phyloP scores from a whole-genome alignment of 2,888 invertebrate genomes.

The Mechanitis messenoides region DNA sequence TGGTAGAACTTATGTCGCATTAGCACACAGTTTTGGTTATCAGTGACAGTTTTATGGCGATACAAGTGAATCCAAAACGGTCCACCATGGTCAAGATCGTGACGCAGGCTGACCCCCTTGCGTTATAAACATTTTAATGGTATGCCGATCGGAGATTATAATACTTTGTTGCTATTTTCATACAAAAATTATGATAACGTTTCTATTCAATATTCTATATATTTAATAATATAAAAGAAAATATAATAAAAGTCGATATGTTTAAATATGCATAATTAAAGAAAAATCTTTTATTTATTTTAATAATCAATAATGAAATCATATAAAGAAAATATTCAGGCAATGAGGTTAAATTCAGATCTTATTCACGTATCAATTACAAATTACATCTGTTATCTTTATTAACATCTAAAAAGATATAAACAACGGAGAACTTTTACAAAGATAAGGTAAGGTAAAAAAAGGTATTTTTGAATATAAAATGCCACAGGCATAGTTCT shows the following conservation, averaged over 20 bases:
- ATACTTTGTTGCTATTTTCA: conserved; percentile 9
- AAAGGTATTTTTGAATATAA: neutral
- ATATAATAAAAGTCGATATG: too few relatives aligned
- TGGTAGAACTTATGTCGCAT: conserved; percentile 38
- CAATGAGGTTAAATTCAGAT: too few relatives aligned
- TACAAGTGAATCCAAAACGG: conserved; percentile 53
- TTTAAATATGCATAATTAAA: too few relatives aligned
- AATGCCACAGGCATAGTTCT: conserved; percentile 11
- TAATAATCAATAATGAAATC: too few relatives aligned
- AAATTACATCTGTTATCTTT: neutral
- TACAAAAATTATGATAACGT: conserved; percentile 2
- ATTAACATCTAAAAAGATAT: conserved; percentile 1
- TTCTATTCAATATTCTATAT: neutral
- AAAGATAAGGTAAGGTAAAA: neutral
- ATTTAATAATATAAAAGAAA: too few relatives aligned
- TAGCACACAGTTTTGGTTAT: conserved; percentile 61
- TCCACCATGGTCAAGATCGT: conserved; percentile 54
- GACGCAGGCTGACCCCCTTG: conserved; percentile 45
- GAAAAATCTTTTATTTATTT: too few relatives aligned
- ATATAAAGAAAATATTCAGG: too few relatives aligned
- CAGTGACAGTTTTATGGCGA: conserved; percentile 52
- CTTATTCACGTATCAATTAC: too few relatives aligned
- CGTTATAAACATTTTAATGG: conserved; percentile 24
- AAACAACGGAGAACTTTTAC: neutral
- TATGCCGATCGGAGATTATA: conserved; percentile 19